Base-by-base conservation (phyloP, 1,140 invertebrate genomes). In the Luehdorfia chinensis region DNA sequence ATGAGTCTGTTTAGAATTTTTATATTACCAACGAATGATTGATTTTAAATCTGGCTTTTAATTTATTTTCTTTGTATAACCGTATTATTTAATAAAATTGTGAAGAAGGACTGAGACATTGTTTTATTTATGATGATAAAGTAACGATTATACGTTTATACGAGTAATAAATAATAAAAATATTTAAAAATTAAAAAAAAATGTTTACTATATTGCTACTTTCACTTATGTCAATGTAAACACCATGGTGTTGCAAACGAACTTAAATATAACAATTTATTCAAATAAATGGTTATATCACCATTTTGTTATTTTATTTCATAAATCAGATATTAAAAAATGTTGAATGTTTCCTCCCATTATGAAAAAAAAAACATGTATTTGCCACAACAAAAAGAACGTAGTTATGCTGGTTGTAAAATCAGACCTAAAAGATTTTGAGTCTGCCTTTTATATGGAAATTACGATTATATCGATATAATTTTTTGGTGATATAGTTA, bases 61-160 rank as follows among this genome's bases (percentile, higher is more conserved):
- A 85, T 85, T 85, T 85, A 85, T 85, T 84, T 74, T 75, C 74
- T 80, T 84, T 83, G 75, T 83, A 83, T 81, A 84, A 79, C 74
- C 80, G 76, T 81, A 84, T 77, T 80, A 84, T 81, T 80, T 74
- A 78, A 83, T 72, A 84, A 80, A 83, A 76, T 60, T 51, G 69
- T 80, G 66, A 84, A 63, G 71, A 75, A 77, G 76, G 76, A 84
- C 77, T 78, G 77, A 80, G 49, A 73, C 52, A 74, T 84, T 77
- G 76, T 84, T 81, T 84, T 81, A 81, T 81, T 84, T 81, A 68
- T 71, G 61, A 50, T 71, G 61, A 50, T 28, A 43, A 59, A 41
- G 55, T 51, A 60, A 62, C 56, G 47, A 63, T 63, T 56, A 55
- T 60, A 43, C 37, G 37, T 43, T 43, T 43, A 43, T 67, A 59